Evolutionary conservation across 2,888 invertebrate species (phyloP), one percentile per base, ranked within the genome.

Genomic region (Andricus quercusramuli): DNA sequence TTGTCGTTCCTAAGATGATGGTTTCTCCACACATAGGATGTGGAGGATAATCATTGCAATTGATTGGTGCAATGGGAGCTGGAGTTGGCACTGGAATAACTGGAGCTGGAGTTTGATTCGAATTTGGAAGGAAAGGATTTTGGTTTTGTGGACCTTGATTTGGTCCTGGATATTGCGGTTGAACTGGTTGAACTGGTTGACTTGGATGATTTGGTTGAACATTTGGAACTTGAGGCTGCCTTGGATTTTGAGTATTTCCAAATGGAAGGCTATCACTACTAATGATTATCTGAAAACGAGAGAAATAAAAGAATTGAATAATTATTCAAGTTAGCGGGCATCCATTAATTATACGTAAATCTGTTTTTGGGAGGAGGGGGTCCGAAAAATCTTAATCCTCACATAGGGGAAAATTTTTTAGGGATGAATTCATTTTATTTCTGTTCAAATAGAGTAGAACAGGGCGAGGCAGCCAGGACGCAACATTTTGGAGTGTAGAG

Each of bases 261-360:
- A 74, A 51, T n/a, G 68, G 78, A 22, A 22, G 62, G 15, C 80
- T 78, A 6, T 86, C 86, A 22, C 81, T 78, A 13, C 83, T 82
- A 29, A 88, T 83, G 29, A 88, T 80, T 83, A 88, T 84, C 88
- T 88, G 78, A 17, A 82, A 77, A 29, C 15, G 25, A 74, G 20
- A n/a, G 32, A 25, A 47, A 51, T 32, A 32, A 29, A 22, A 1
- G 1, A 47, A 47, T 17, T 17, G 0, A 47, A 17, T 15, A 3
- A 17, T 44, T 44, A 41, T 41, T 41, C 2, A 13, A 41, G 13
- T 41, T 11, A 3, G 41, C 0, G 41, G 9, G 41, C 13, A 15
- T 44, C 44, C 44, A 44, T 44, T 44, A 44, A 37, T 37, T 1
- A n/a, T n/a, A 37, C 8, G 37, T 37, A 37, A 37, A 37, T 37